Percentiles rank a stretch among this genome's conserved stretches.
Conservation (phyloP, 1,140 invertebrate genomes). For the Saccostrea glomerata region DNA sequence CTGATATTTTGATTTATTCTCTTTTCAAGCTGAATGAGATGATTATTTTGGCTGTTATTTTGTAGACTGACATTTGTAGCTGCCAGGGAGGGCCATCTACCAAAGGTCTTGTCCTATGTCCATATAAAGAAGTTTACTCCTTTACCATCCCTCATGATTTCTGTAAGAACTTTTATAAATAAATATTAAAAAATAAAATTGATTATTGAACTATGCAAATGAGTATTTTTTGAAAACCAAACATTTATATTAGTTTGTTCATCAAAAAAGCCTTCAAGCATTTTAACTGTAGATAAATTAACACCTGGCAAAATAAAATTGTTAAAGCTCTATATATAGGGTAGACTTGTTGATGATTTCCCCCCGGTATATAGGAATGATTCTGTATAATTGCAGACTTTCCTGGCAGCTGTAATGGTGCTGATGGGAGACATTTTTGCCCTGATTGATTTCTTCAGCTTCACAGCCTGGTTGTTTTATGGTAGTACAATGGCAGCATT, state of each 20-base stretch:
- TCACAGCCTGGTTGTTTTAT: constrained; percentile 76
- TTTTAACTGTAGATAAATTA: no score
- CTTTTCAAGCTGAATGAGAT: no score
- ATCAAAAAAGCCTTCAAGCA: no score
- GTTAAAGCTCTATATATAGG: not conserved
- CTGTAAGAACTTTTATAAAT: constrained; percentile 84
- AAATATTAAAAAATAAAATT: no score
- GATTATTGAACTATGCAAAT: no score
- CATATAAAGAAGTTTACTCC: constrained; percentile 93
- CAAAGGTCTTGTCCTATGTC: constrained; percentile 92
- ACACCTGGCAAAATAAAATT: no score
- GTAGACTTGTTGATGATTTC: not conserved
- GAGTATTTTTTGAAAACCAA: no score
- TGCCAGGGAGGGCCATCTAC: constrained; percentile 93
- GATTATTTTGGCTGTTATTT: not conserved
- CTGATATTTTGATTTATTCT: no score
- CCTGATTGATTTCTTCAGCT: constrained; percentile 75
- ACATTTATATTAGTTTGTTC: no score
- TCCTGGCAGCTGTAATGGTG: constrained; percentile 62
- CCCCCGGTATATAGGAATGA: not conserved
- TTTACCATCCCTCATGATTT: constrained; percentile 92
- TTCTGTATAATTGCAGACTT: constrained; percentile 57
- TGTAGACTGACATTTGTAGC: constrained; percentile 87
- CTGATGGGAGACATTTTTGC: constrained; percentile 81
- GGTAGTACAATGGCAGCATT: constrained; percentile 87